Conservation (phyloP, 2,113 vertebrate species). For the Pogonocichla stellata region DNA sequence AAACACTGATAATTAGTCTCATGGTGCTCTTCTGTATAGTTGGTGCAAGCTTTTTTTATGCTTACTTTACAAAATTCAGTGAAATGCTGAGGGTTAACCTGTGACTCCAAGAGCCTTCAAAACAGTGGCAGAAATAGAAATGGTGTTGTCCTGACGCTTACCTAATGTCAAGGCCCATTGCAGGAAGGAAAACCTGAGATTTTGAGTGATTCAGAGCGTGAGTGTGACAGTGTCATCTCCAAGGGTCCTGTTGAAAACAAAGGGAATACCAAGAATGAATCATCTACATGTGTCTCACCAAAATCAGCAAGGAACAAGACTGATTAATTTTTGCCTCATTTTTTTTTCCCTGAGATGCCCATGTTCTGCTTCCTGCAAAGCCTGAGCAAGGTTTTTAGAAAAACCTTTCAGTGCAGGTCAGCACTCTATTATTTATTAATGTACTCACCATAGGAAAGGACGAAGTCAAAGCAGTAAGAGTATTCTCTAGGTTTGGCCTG, state of each 20-base stretch:
- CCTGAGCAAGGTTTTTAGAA: not conserved
- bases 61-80: not conserved
- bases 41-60: not conserved
- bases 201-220: not conserved
- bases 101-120: not conserved
- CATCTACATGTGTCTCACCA: fast-evolving
- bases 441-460: not conserved
- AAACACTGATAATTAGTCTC: not conserved
- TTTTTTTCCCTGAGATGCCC: not conserved
- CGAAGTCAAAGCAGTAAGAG: not conserved
- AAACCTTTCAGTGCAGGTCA: not conserved
- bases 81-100: not conserved
- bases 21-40: not conserved
- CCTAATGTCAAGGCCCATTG: not conserved
- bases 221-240: not conserved
- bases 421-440: not conserved
- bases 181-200: not conserved
- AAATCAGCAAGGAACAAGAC: not conserved
- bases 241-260: not conserved
- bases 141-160: not conserved
- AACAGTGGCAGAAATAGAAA: not conserved
- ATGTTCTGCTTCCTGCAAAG: not conserved
- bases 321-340: not conserved
- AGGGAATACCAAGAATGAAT: not conserved
- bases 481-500: not conserved